phyloP scores from a whole-genome alignment of 2,888 invertebrate genomes.

The Bombylius major region DNA sequence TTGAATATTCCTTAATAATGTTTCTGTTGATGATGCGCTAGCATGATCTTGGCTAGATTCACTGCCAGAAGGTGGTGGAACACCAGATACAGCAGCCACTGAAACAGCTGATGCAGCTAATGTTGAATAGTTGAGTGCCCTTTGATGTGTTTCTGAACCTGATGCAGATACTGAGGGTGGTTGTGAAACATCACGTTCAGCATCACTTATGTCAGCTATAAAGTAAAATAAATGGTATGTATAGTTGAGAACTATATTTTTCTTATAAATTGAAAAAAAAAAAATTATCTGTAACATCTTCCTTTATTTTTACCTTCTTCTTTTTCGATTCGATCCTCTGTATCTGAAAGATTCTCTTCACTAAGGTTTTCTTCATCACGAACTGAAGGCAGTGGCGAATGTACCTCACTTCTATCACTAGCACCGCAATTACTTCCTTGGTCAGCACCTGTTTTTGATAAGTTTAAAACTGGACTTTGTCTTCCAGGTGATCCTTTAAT shows the following conservation, averaged over 20 bases:
- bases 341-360: conserved; percentile 77
- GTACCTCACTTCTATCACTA: conserved; percentile 48
- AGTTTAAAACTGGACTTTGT: conserved; percentile 83
- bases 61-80: conserved; percentile 27
- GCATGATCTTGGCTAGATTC: conserved; percentile 47
- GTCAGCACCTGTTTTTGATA: conserved; percentile 75
- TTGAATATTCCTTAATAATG: conserved; percentile 87
- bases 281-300: no score
- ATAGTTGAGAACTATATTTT: no score
- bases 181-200: conserved; percentile 52
- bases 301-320: conserved; percentile 41
- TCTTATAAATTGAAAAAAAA: no score
- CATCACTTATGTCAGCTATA: conserved; percentile 55
- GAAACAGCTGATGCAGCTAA: conserved; percentile 52
- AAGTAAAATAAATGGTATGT: no score
- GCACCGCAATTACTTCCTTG: conserved; percentile 51
- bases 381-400: conserved; percentile 46
- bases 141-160: conserved; percentile 42
- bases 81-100: conserved; percentile 27
- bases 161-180: conserved; percentile 44
- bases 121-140: conserved; percentile 69
- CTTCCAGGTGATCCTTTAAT: conserved; percentile 59
- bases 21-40: conserved; percentile 76
- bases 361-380: conserved; percentile 65
- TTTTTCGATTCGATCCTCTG: conserved; percentile 73